Conservation (phyloP, 2,888 invertebrate genomes). For the Lasioglossum malachurum region DNA sequence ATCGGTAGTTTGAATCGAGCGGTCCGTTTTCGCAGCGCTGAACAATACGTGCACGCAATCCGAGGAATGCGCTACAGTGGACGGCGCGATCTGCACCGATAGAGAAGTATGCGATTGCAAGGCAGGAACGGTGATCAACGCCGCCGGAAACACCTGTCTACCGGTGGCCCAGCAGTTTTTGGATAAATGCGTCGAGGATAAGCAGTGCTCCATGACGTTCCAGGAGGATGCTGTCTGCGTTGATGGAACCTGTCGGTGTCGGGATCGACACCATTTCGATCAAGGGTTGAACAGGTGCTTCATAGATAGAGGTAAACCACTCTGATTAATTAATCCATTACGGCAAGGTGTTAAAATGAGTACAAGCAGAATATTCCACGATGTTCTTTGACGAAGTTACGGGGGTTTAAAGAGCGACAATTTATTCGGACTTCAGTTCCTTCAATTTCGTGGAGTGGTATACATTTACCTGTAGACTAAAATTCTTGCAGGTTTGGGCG, state of each 20-base stretch:
- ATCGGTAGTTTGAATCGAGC: neutral
- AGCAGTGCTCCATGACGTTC: conserved; percentile 67
- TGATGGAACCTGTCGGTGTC: conserved; percentile 66
- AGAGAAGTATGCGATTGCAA: conserved; percentile 65
- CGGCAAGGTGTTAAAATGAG: too few species aligned
- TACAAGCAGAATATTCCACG: too few species aligned
- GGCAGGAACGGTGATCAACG: conserved; percentile 41
- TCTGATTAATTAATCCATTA: too few species aligned
- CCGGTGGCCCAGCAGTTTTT: conserved; percentile 48
- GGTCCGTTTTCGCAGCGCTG: conserved; percentile 55
- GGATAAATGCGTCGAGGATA: conserved; percentile 62
- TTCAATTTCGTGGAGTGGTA: too few species aligned
- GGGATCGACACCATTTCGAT: conserved; percentile 63
- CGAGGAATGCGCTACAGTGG: conserved; percentile 68
- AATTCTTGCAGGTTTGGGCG: conserved; percentile 61
- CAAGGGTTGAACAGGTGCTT: conserved; percentile 54
- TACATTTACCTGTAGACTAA: neutral
- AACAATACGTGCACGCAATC: conserved; percentile 52
- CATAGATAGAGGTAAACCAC: conserved; percentile 51
- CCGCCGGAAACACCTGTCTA: conserved; percentile 60
- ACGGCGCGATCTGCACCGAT: conserved; percentile 63
- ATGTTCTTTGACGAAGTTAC: too few species aligned
- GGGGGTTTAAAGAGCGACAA: too few species aligned
- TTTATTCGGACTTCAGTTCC: too few species aligned
- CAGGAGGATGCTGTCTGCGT: conserved; percentile 60